Evolutionary conservation across 1,140 invertebrate species (phyloP).

Genomic region (Drosophila grimshawi): DNA sequence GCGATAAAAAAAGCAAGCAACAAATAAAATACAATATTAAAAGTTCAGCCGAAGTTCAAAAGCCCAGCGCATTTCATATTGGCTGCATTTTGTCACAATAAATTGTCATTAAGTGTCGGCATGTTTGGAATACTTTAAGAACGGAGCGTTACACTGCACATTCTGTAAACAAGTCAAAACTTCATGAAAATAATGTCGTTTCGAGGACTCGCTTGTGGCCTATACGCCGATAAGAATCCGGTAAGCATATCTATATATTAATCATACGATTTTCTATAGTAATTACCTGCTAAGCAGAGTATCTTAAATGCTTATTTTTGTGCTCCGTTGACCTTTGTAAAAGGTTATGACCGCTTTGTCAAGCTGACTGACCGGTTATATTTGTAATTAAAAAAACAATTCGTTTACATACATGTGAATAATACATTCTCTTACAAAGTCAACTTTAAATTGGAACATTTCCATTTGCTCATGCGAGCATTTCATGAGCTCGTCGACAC

Average conservation of each 20-base stretch:
- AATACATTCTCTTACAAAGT: not conserved
- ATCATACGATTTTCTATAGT: not conserved
- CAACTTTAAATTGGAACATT: slow-evolving; percentile 16
- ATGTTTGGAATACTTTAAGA: slow-evolving; percentile 7
- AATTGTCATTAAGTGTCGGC: slow-evolving; percentile 59
- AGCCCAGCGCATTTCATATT: slow-evolving; percentile 32
- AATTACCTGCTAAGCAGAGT: not conserved
- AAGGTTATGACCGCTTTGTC: slow-evolving; percentile 18
- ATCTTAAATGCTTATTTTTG: not conserved
- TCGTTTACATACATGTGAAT: not conserved
- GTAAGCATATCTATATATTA: slow-evolving; percentile 47
- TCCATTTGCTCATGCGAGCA: not conserved
- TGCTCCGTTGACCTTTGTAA: slow-evolving; percentile 3
- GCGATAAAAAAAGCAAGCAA: not conserved
- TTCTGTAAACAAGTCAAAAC: slow-evolving; percentile 10
- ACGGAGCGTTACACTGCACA: slow-evolving; percentile 19
- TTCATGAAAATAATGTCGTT: slow-evolving; percentile 70
- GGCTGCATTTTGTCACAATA: slow-evolving; percentile 32
- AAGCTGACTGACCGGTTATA: slow-evolving; percentile 12
- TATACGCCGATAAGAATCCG: slow-evolving; percentile 72
- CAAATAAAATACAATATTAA: slow-evolving; percentile 42
- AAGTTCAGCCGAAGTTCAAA: slow-evolving; percentile 68
- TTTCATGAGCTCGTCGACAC: slow-evolving; percentile 4
- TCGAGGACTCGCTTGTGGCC: slow-evolving; percentile 76
- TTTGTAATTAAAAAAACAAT: slow-evolving; percentile 21